These are phyloP conservation scores for Hoplias malabaricus DNA, from an alignment of 2,113 vertebrate genomes.

Conservation along the genomic window DNA sequence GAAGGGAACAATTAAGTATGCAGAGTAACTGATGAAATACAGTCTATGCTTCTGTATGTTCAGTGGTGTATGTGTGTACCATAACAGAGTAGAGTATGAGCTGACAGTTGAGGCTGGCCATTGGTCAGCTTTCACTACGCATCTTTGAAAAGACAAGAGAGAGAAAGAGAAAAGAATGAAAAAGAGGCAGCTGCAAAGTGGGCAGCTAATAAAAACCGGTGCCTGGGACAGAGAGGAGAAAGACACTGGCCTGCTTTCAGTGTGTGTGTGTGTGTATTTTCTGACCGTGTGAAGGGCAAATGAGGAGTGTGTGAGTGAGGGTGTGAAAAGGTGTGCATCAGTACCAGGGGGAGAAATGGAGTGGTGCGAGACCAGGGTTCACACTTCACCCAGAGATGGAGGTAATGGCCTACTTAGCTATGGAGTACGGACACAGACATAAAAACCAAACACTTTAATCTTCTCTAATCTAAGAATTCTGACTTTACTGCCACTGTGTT, in stretches of 20 bases:
- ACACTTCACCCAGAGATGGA: neutral
- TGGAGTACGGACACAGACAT: neutral
- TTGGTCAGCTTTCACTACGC: constrained; percentile 6
- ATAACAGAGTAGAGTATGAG: too few species aligned
- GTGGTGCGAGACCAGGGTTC: neutral
- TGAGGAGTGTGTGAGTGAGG: neutral
- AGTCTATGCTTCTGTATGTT: too few species aligned
- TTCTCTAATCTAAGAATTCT: too few species aligned
- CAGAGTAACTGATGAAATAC: too few species aligned
- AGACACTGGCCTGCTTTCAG: constrained; percentile 14
- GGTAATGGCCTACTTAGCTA: neutral
- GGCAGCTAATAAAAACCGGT: neutral
- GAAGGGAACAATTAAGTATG: too few species aligned
- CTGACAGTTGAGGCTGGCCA: neutral
- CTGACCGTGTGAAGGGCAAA: neutral
- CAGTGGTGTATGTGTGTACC: too few species aligned
- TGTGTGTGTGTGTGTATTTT: neutral
- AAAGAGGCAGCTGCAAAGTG: constrained; percentile 6
- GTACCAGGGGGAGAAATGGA: neutral
- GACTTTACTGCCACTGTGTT: too few species aligned
- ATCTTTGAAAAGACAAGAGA: neutral
- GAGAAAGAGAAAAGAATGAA: neutral
- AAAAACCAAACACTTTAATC: too few species aligned
- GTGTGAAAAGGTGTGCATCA: neutral
- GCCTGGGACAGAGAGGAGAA: constrained; percentile 7